Percentiles rank a stretch among this genome's conserved stretches.
phyloP scores from a whole-genome alignment of 2,888 invertebrate species.

The Tenodera sinensis region DNA sequence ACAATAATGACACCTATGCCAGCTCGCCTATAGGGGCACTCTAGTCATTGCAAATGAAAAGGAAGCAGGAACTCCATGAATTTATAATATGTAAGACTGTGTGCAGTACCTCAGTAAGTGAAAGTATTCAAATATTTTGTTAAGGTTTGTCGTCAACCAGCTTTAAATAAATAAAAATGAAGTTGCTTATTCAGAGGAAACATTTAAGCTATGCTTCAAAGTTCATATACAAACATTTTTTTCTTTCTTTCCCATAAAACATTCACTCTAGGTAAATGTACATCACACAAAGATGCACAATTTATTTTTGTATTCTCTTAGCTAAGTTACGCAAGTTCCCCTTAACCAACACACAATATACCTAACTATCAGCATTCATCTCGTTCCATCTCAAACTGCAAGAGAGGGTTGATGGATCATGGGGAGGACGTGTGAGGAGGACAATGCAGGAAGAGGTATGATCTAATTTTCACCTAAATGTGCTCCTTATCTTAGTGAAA shows the following conservation, averaged over 20 bases:
- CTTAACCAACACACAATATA: not conserved
- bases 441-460: not conserved
- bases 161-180: too few relatives aligned
- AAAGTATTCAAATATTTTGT: too few relatives aligned
- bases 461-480: constrained; percentile 14
- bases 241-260: not conserved
- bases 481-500: constrained; percentile 2
- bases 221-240: not conserved
- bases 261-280: not conserved
- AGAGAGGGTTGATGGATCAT: not conserved
- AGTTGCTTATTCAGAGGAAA: not conserved
- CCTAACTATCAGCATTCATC: not conserved
- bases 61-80: too few relatives aligned
- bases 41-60: too few relatives aligned
- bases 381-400: not conserved
- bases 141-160: too few relatives aligned
- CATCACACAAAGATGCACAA: not conserved
- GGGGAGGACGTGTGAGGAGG: not conserved
- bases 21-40: too few relatives aligned
- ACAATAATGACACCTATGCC: too few relatives aligned
- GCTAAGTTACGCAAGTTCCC: not conserved
- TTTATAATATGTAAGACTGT: too few relatives aligned
- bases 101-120: too few relatives aligned
- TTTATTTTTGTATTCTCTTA: not conserved
- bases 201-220: not conserved